phyloP scores from a whole-genome alignment of 2,888 invertebrate species.

The Drosophila mayaguana region DNA sequence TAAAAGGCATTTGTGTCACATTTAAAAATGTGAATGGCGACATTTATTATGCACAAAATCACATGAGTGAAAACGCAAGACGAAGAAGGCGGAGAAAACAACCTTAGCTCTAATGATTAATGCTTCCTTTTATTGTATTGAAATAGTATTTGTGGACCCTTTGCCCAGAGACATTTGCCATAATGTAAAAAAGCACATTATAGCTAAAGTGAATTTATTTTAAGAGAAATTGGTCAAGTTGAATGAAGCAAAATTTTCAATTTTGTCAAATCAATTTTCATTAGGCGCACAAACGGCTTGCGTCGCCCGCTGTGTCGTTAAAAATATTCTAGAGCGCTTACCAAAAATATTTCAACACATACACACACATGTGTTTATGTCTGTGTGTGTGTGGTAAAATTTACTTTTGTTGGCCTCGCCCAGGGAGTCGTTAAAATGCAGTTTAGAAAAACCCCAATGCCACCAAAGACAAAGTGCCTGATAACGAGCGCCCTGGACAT shows the following conservation, averaged over 20 bases:
- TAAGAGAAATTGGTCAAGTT: conserved; percentile 45
- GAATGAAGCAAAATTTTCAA: conserved; percentile 35
- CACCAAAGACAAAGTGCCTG: conserved; percentile 64
- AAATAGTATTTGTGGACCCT: conserved; percentile 11
- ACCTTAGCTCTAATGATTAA: conserved; percentile 46
- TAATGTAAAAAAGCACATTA: conserved; percentile 17
- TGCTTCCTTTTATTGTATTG: conserved; percentile 21
- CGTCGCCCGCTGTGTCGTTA: conserved; percentile 42
- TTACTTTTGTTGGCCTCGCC: conserved; percentile 48
- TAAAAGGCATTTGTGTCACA: conserved; percentile 36
- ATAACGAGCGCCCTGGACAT: conserved; percentile 59
- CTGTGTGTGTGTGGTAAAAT: conserved; percentile 28
- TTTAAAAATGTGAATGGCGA: conserved; percentile 25
- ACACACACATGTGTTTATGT: background rate
- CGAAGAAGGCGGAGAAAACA: background rate
- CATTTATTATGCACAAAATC: conserved; percentile 36
- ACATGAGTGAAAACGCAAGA: conserved; percentile 15
- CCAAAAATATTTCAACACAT: conserved; percentile 20
- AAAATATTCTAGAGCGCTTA: conserved; percentile 35
- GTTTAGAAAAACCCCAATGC: conserved; percentile 62
- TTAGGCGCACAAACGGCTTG: conserved; percentile 53
- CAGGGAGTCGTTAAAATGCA: conserved; percentile 77
- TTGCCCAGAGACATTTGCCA: conserved; percentile 17
- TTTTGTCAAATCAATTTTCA: conserved; percentile 72
- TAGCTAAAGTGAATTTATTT: background rate